A percentile compares a stretch with the other conserved stretches of the same genome.
phyloP scores from a whole-genome alignment of 1,140 invertebrate genomes.

The Bilobella aurantiaca region DNA sequence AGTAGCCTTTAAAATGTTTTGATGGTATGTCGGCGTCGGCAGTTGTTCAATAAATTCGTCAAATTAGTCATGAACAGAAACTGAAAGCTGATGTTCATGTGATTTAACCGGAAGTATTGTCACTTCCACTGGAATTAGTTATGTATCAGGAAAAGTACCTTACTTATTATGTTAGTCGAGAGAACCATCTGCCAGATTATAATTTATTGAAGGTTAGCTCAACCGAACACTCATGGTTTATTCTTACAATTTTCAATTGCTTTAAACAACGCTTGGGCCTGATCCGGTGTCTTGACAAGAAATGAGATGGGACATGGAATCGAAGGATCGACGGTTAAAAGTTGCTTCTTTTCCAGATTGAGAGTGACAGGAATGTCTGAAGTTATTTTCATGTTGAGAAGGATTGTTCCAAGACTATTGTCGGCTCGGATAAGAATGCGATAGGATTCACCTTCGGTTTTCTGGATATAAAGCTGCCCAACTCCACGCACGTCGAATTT shows the following conservation, averaged over 20 bases:
- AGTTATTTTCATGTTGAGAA: neutral
- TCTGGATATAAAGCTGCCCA: neutral
- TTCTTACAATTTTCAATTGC: slow-evolving; percentile 13
- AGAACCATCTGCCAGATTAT: neutral
- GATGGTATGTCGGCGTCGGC: too few relatives aligned
- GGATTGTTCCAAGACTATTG: neutral
- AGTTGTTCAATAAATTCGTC: too few relatives aligned
- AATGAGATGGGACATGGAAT: slow-evolving; percentile 14
- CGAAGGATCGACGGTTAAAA: slow-evolving; percentile 16
- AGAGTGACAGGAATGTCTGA: neutral
- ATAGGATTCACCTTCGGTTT: neutral
- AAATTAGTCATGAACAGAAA: too few relatives aligned
- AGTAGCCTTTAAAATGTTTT: too few relatives aligned
- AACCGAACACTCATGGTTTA: neutral
- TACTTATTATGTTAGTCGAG: neutral
- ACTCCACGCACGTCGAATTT: neutral
- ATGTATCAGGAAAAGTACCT: too few relatives aligned
- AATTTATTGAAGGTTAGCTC: neutral
- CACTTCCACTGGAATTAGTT: too few relatives aligned
- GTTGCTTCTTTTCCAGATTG: neutral
- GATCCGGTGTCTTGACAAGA: slow-evolving; percentile 35
- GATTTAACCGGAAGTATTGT: too few relatives aligned
- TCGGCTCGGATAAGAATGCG: neutral
- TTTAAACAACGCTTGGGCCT: slow-evolving; percentile 35
- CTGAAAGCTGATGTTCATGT: too few relatives aligned